Base-by-base conservation (phyloP, 2,113 vertebrate species). In the Poicephalus meyeri region DNA sequence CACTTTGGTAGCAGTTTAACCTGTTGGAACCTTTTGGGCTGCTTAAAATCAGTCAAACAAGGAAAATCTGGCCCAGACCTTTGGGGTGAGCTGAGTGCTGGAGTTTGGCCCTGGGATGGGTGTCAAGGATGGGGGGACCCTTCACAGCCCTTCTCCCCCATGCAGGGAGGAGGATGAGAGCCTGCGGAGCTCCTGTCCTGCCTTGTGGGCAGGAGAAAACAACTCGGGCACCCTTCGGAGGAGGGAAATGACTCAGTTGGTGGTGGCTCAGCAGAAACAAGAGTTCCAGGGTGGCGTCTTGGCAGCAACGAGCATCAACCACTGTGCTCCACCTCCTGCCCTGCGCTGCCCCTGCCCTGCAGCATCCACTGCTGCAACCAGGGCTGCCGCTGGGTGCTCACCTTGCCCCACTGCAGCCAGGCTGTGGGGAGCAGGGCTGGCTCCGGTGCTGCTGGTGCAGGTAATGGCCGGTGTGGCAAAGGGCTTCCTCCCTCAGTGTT, bases 201-300 rank as follows among this genome's bases (percentile, higher is more conserved):
- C 77, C 71, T 58, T 35, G 55, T 53, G 79, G 89, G 49, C 70
- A 49, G 37, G 55, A 71, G 74, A 29, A 80, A 84, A 50, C 4
- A 61, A 25, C 80, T 85, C 70, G 42, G 42, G 64, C 71, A 52
- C 16, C 64, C 52, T 49, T 41, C 8, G 33, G 65, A 78, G 74
- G 69, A 69, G 95, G 90, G 95, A 92, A 94, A 47, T 88, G 82
- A 87, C 92, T 90, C 92, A 64, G 69, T 89, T 68, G 73, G 83
- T n/a, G 58, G 89, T 89, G 92, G 86, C 81, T 92, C 79, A 50
- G 73, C 82, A 84, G 86, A 80, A 87, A 80, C n/a, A 37, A 52
- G 82, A 81, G 69, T 84, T 84, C 86, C 78, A 56, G 46, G 72
- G 86, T 87, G 63, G 28, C 1, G 0, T 44, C 50, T 84, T 83